Base-by-base conservation (phyloP, 2,797 vertebrate genomes). In the Hydrophis major region DNA sequence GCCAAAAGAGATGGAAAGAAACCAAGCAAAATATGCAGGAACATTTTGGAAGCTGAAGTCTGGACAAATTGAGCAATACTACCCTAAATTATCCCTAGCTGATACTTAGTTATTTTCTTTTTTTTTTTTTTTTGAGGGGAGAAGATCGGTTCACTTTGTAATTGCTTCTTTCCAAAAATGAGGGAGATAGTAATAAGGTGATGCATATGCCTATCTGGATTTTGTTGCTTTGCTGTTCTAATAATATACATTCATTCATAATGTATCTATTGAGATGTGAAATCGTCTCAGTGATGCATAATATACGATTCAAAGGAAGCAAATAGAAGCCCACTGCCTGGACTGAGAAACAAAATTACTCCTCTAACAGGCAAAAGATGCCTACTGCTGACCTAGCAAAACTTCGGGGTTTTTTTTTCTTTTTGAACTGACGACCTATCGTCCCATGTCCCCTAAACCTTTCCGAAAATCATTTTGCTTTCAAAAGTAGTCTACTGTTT, bases 191-290 rank as follows among this genome's bases (percentile, higher is more conserved):
- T 53, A 74, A 89, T 3, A 18, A n/a, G 74, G 74, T 22, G 2
- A 4, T 94, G 42, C 14, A 69, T 83, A 90, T 53, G 55, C 20
- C 37, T 3, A 47, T 92, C n/a, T 87, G 2, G 47, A 18, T 4
- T 28, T 1, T 2, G 4, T 25, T 83, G 8, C 28, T 91, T 94
- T 37, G 14, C 87, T 83, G n/a, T 3, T 91, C 0, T 4, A 66
- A 89, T 59, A 89, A 63, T 89, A 89, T 59, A 63, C 14, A 50
- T 89, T 61, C 42, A 69, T 90, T 63, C 89, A 90, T 55, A 90
- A 53, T 69, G 47, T 28, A 55, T 55, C 74, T 22, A 42, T 78
- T 42, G 37, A 63, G 28, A 63, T 89, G 42, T 63, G 60, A 89
- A 63, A 89, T 47, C 16, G 0, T 28, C 16, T 25, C 47, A 89